Base-by-base conservation (phyloP, 2,888 invertebrate species). In the Nysson spinosus region DNA sequence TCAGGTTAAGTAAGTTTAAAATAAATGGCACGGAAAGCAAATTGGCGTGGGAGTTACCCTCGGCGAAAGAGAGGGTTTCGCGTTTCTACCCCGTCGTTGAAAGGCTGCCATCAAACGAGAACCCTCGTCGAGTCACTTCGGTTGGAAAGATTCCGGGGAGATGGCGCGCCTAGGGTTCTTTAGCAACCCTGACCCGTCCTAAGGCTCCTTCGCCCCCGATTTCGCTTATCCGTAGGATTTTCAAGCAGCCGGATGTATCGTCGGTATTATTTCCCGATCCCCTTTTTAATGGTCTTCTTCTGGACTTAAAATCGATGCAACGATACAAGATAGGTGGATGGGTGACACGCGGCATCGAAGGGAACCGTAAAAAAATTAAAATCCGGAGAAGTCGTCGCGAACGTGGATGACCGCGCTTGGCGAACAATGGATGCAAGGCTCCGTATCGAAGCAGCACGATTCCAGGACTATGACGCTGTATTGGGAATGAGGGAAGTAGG, bases 361-460 rank as follows among this genome's bases (percentile, higher is more conserved):
- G n/a, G n/a, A n/a, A n/a, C n/a, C n/a, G n/a, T n/a, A n/a, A n/a
- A n/a, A n/a, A n/a, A n/a, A n/a, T n/a, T n/a, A n/a, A n/a, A n/a
- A n/a, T n/a, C n/a, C n/a, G n/a, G n/a, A n/a, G n/a, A n/a, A n/a
- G 12, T 7, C 14, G 16, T 16, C n/a, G 4, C 6, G 32, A 34
- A n/a, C 64, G 65, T 61, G 61, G 70, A 72, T 70, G 69, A 75
- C 75, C 72, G 72, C 61, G n/a, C n/a, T n/a, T n/a, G n/a, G 71
- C 75, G 78, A 83, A 83, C 81, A 82, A 82, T 83, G 80, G 81
- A 71, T 69, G 75, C 71, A 66, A 69, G 76, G 69, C 79, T 79
- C 79, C 79, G 82, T 82, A 82, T 80, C 78, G 78, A 77, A 80
- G 71, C 72, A 47, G 69, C 69, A 69, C 71, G 68, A 69, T 64